Evolutionary conservation across 2,113 vertebrate genomes (phyloP).

Genomic region (Bagarius yarrelli): DNA sequence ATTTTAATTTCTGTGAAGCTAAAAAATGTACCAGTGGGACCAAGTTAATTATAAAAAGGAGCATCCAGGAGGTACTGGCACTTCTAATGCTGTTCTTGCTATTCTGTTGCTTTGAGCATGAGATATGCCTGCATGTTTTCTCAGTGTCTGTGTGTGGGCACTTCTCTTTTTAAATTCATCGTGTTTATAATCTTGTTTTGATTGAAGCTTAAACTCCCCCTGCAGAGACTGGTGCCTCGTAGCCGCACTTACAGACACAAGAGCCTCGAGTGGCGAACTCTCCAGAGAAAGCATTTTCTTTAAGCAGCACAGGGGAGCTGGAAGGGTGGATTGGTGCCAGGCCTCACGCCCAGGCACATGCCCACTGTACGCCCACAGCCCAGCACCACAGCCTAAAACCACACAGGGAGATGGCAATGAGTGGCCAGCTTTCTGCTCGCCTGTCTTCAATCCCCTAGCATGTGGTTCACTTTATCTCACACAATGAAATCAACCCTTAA

Average conservation of each 20-base stretch:
- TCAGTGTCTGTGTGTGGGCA: slow-evolving; percentile 50
- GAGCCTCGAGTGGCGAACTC: slow-evolving; percentile 32
- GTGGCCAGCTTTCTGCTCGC: slow-evolving; percentile 16
- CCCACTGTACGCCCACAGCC: slow-evolving; percentile 61
- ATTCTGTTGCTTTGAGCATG: slow-evolving; percentile 4
- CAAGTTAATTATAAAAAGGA: neutral
- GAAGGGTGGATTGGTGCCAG: slow-evolving; percentile 54
- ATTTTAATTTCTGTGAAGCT: too few species aligned
- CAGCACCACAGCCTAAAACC: slow-evolving; percentile 63
- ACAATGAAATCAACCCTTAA: slow-evolving; percentile 63
- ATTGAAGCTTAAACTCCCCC: slow-evolving; percentile 64
- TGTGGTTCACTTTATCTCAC: slow-evolving; percentile 66
- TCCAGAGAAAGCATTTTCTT: slow-evolving; percentile 46
- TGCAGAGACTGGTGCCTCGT: slow-evolving; percentile 55
- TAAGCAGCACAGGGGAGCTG: slow-evolving; percentile 37
- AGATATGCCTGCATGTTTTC: slow-evolving; percentile 36
- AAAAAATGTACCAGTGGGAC: neutral
- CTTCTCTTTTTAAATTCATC: slow-evolving; percentile 55
- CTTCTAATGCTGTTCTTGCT: slow-evolving; percentile 11
- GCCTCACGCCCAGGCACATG: slow-evolving; percentile 67
- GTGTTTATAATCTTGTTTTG: slow-evolving; percentile 60
- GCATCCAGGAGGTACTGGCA: neutral
- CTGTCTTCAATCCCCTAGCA: slow-evolving; percentile 35
- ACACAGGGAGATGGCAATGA: slow-evolving; percentile 73
- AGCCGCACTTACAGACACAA: slow-evolving; percentile 51